Base-by-base conservation (phyloP, 2,113 vertebrate genomes). In the Pluvianellus socialis region DNA sequence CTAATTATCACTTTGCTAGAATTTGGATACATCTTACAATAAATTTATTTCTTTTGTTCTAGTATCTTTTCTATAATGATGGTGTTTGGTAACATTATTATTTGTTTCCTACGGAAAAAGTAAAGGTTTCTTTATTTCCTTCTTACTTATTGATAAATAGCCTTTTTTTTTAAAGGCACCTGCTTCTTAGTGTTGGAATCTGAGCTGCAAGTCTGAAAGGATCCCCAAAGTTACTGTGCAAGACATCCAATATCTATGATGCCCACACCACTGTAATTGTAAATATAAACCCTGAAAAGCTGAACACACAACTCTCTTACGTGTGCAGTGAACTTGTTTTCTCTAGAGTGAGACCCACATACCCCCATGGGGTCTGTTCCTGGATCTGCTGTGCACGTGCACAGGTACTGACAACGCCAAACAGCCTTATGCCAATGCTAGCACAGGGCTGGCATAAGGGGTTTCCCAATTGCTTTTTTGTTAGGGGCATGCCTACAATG, bases 31-130 rank as follows among this genome's bases (percentile, higher is more conserved):
- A 19, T n/a, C 26, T 90, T 42, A 30, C n/a, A 92, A 85, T 82
- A 87, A 85, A 63, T 66, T 40, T 7, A 40, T 88, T 81, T 87
- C 22, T 53, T 92, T 85, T 2, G 27, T 32, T 94, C 90, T 86
- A 63, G 88, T 92, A n/a, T 50, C 10, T 79, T 92, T 83, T 68
- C 32, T 66, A 8, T 53, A 77, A 42, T 13, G 59, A n/a, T 17
- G 5, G 1, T 62, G 15, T n/a, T 86, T 42, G 86, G 13, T 65
- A 59, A 53, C 52, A 53, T 73, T 59, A 23, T 6, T 49, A 21
- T 61, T 88, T n/a, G 19, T 40, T 92, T 80, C 8, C 33, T 44
- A 13, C 81, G 28, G 21, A 79, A 85, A 70, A 26, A 65, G 10
- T 26, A 86, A 86, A 87, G 11, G 12, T 71, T 92, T 89, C 28